phyloP scores from a whole-genome alignment of 2,888 invertebrate genomes.

The Chorisops tibialis region DNA sequence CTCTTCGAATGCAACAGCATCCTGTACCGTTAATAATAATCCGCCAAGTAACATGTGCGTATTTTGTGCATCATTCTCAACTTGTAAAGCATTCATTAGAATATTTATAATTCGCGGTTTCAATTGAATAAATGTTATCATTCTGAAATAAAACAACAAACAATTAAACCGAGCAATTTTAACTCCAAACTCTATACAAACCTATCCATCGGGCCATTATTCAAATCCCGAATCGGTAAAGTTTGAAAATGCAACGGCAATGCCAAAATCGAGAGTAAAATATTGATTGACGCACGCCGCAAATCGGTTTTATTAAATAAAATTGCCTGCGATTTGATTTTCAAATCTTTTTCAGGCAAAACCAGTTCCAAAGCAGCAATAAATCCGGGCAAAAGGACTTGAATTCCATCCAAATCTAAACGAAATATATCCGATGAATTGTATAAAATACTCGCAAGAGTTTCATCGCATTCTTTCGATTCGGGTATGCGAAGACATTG shows the following conservation, averaged over 20 bases:
- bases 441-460: constrained; percentile 81
- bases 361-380: constrained; percentile 88
- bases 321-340: constrained; percentile 65
- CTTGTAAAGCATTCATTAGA: constrained; percentile 76
- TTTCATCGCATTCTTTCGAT: constrained; percentile 68
- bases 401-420: constrained; percentile 87
- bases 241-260: constrained; percentile 90
- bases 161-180: neutral
- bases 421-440: constrained; percentile 86
- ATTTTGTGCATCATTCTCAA: constrained; percentile 80
- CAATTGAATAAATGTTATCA: constrained; percentile 63
- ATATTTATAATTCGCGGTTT: constrained; percentile 76
- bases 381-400: constrained; percentile 85
- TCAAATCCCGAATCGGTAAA: constrained; percentile 68
- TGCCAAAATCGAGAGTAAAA: constrained; percentile 85
- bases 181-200: constrained; percentile 35
- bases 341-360: constrained; percentile 79
- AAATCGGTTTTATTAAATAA: constrained; percentile 68
- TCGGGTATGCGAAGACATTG: constrained; percentile 75
- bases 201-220: constrained; percentile 56
- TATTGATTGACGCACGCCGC: constrained; percentile 86
- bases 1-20: constrained; percentile 73
- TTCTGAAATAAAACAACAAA: constrained; percentile 36
- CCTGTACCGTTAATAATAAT: constrained; percentile 72
- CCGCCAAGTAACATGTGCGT: constrained; percentile 85